Evolutionary conservation across 2,797 vertebrate species (phyloP), one percentile per base, ranked within the genome.

Genomic region (Heterohyrax brucei): DNA sequence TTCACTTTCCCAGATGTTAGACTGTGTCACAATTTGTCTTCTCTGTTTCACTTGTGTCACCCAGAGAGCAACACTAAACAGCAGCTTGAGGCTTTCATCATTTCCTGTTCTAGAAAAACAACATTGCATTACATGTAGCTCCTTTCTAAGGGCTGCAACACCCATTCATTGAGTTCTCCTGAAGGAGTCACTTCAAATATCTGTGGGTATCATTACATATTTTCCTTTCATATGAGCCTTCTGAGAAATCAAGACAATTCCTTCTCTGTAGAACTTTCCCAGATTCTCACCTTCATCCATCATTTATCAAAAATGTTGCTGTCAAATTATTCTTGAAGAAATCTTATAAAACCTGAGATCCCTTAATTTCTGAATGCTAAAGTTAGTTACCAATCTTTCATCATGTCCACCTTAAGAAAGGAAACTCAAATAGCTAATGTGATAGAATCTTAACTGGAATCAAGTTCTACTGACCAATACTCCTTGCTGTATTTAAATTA

Each of bases 281-380:
- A n/a, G 26, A 84, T 83, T 66, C 22, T 61, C 7, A 83, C 0
- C 61, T 90, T 91, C 33, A 39, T 18, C 39, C 70, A 48, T 28
- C 39, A 80, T 64, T 83, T 33, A 75, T 50, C 22, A 33, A 77
- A 92, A 95, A 50, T 24, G 12, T 13, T 93, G 3, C 84, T 90
- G 24, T 26, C 28, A 64, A 22, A 44, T 28, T 84, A 68, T 50
- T 80, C 75, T 77, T 89, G 4, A 3, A 62, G 28, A 93, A 62
- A 87, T 91, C 39, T 78, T 91, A 70, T 82, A 83, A 95, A 88
- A 91, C 24, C 2, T 64, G 4, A 22, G 89, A 95, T 44, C 66
- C 56, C 53, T 48, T 77, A 46, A 91, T 82, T 81, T 86, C 24
- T 96, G n/a, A 39, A 76, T 92, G 79, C 93, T 81, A 48, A 93